phyloP scores from a whole-genome alignment of 2,797 vertebrate genomes.

The Allochrocebus solatus region DNA sequence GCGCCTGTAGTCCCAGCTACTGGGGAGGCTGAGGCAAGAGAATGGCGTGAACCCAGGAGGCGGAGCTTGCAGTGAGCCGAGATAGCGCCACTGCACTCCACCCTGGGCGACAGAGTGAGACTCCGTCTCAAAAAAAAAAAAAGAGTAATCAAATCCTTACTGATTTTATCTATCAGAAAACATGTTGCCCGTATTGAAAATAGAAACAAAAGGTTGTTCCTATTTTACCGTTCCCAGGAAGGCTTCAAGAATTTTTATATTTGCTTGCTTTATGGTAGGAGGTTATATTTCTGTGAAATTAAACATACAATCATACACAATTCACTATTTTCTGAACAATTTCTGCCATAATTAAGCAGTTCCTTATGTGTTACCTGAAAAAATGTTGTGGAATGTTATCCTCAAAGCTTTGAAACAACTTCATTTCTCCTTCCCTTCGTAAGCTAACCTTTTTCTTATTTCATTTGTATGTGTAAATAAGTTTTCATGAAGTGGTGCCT shows the following conservation, averaged over 20 bases:
- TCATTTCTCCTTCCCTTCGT: background rate
- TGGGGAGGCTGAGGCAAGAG: no score
- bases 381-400: background rate
- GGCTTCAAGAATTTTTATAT: background rate
- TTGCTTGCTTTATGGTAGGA: background rate
- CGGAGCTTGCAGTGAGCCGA: no score
- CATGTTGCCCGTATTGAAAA: background rate
- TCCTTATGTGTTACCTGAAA: background rate
- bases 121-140: background rate
- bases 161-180: background rate
- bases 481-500: background rate
- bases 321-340: background rate
- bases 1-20: no score
- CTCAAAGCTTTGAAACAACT: background rate
- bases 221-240: background rate
- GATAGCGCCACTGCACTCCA: no score
- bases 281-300: background rate
- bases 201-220: background rate
- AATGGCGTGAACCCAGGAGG: no score
- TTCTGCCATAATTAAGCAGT: background rate
- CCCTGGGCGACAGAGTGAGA: rapidly evolving
- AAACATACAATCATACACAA: background rate
- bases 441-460: background rate
- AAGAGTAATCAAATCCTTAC: background rate
- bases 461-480: background rate